Percentiles rank a stretch among this genome's conserved stretches.
phyloP scores from a whole-genome alignment of 2,888 invertebrate species.

The Parelbella ahira region DNA sequence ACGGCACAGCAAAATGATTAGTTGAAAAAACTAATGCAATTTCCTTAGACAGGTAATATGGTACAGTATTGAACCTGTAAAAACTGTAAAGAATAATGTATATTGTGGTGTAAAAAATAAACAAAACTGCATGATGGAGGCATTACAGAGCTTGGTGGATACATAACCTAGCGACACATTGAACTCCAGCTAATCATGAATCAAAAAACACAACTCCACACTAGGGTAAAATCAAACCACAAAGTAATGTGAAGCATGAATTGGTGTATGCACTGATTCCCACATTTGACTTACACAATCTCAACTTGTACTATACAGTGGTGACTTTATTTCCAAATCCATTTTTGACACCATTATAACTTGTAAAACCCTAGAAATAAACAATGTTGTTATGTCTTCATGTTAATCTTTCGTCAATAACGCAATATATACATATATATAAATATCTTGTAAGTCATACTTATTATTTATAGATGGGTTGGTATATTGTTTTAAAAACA shows the following conservation, averaged over 20 bases:
- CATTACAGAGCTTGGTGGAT: not conserved
- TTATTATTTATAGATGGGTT: too few species aligned
- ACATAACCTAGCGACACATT: not conserved
- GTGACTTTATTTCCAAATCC: constrained; percentile 74
- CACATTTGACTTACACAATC: constrained; percentile 62
- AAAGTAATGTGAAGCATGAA: constrained; percentile 48
- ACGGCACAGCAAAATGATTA: constrained; percentile 15
- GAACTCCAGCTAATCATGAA: constrained; percentile 3
- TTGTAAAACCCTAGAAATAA: constrained; percentile 78
- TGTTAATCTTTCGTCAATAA: too few species aligned
- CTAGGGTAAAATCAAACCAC: constrained; percentile 28
- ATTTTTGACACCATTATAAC: constrained; percentile 77
- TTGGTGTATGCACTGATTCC: constrained; percentile 27
- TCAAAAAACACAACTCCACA: constrained; percentile 17
- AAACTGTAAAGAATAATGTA: too few species aligned
- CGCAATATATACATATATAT: too few species aligned
- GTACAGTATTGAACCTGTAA: too few species aligned
- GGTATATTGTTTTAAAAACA: too few species aligned
- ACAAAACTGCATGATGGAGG: not conserved
- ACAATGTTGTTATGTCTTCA: constrained; percentile 33
- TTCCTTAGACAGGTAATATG: too few species aligned
- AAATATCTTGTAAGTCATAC: too few species aligned
- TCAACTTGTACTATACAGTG: constrained; percentile 68
- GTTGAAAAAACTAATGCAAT: not conserved
- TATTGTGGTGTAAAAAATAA: too few species aligned